Evolutionary conservation across 2,888 invertebrate species (phyloP).

Genomic region (Hirtodrosophila confusa): DNA sequence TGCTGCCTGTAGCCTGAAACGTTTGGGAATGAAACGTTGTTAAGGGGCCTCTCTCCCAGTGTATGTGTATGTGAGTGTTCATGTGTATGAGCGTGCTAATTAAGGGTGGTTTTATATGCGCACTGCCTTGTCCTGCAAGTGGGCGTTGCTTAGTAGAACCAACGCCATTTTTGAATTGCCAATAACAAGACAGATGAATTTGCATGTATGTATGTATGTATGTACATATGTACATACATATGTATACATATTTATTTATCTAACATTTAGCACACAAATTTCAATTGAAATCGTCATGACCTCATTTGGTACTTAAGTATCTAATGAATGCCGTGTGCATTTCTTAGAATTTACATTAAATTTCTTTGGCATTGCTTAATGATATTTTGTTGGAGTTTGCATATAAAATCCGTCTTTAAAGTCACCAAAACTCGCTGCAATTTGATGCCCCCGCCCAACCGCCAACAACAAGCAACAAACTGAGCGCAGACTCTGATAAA

Average conservation of each 20-base stretch:
- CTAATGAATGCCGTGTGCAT: conserved; percentile 67
- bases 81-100: conserved; percentile 38
- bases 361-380: conserved; percentile 68
- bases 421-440: conserved; percentile 63
- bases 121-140: conserved; percentile 54
- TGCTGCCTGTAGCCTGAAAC: conserved; percentile 40
- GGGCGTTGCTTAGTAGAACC: conserved; percentile 54
- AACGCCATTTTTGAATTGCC: conserved; percentile 75
- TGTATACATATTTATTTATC: conserved; percentile 18
- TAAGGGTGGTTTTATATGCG: conserved; percentile 72
- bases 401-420: conserved; percentile 53
- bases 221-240: neutral
- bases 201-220: neutral
- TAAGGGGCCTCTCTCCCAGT: conserved; percentile 7
- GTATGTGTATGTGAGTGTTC: neutral
- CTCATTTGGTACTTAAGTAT: conserved; percentile 51
- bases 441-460: conserved; percentile 45
- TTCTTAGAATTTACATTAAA: conserved; percentile 69
- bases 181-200: conserved; percentile 20
- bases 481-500: conserved; percentile 30
- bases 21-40: conserved; percentile 39
- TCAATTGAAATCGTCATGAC: conserved; percentile 54
- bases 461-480: conserved; percentile 26
- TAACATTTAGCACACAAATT: conserved; percentile 41
- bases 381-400: conserved; percentile 43